These are phyloP conservation scores for Sterna hirundo DNA, from an alignment of 2,113 vertebrate species.

Conservation along the genomic window DNA sequence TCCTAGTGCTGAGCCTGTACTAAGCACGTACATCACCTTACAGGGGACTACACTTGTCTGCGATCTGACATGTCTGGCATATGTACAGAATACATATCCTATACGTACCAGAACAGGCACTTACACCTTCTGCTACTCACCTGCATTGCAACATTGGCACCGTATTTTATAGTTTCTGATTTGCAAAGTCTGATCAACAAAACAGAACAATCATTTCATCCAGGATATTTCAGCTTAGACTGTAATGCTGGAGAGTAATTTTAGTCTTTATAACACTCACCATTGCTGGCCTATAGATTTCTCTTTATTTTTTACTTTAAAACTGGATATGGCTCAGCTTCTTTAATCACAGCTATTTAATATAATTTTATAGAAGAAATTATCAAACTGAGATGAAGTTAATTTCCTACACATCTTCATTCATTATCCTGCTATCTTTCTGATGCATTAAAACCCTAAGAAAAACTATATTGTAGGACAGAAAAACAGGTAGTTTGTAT, in stretches of 20 bases:
- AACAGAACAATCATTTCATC: background rate
- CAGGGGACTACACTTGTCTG: background rate
- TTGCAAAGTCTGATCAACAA: background rate
- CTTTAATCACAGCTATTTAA: background rate
- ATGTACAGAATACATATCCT: fast-evolving
- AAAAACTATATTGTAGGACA: background rate
- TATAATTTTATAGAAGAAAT: background rate
- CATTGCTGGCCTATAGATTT: background rate
- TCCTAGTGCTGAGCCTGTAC: background rate
- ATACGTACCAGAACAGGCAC: background rate
- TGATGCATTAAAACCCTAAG: background rate
- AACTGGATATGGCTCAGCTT: background rate
- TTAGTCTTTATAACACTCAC: background rate
- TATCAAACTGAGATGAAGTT: background rate
- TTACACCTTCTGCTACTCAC: background rate
- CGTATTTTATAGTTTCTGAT: background rate
- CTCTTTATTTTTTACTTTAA: background rate
- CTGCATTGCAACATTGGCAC: background rate
- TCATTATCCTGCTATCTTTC: background rate
- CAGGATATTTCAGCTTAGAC: background rate
- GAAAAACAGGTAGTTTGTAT: background rate
- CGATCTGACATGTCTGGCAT: fast-evolving
- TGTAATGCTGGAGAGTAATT: background rate
- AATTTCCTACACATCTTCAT: background rate
- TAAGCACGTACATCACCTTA: background rate